Evolutionary conservation across 2,888 invertebrate genomes (phyloP).

Genomic region (Cheilosia impressa): DNA sequence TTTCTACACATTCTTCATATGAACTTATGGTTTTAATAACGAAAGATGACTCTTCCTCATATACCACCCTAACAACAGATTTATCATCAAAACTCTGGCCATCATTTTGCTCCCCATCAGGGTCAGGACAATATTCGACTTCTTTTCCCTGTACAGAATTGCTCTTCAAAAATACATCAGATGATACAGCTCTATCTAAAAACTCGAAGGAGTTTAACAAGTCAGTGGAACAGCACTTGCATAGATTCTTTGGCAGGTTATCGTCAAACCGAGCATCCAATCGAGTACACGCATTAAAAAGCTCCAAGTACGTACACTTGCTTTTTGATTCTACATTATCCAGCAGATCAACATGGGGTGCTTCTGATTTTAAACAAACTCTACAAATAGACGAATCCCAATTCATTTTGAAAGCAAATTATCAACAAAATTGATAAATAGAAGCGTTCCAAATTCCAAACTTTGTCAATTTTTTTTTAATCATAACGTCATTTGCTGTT

Average conservation of each 20-base stretch:
- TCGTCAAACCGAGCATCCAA: slow-evolving; percentile 41
- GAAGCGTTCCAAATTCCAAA: no score
- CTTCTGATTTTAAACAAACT: slow-evolving; percentile 43
- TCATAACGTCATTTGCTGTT: not conserved
- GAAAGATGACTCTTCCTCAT: not conserved
- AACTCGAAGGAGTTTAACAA: slow-evolving; percentile 44
- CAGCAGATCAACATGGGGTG: slow-evolving; percentile 5
- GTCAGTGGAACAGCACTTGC: slow-evolving; percentile 46
- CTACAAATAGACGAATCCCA: slow-evolving; percentile 42
- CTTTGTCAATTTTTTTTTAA: no score
- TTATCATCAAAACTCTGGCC: not conserved
- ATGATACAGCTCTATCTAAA: slow-evolving; percentile 30
- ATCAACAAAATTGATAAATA: not conserved
- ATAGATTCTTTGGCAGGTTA: slow-evolving; percentile 53
- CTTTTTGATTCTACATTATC: slow-evolving; percentile 22
- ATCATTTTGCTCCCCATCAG: slow-evolving; percentile 8
- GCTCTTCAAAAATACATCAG: slow-evolving; percentile 37
- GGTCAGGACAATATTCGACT: not conserved
- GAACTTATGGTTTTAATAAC: not conserved
- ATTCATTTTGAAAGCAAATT: slow-evolving; percentile 25
- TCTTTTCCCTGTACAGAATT: not conserved
- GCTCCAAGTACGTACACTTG: slow-evolving; percentile 49
- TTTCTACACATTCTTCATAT: not conserved
- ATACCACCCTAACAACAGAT: not conserved
- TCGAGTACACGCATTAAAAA: slow-evolving; percentile 59